A percentile compares a stretch with the other conserved stretches of the same genome.
These are phyloP conservation scores for Cossypha caffra DNA, from an alignment of 2,797 vertebrate genomes.

Conservation along the genomic window DNA sequence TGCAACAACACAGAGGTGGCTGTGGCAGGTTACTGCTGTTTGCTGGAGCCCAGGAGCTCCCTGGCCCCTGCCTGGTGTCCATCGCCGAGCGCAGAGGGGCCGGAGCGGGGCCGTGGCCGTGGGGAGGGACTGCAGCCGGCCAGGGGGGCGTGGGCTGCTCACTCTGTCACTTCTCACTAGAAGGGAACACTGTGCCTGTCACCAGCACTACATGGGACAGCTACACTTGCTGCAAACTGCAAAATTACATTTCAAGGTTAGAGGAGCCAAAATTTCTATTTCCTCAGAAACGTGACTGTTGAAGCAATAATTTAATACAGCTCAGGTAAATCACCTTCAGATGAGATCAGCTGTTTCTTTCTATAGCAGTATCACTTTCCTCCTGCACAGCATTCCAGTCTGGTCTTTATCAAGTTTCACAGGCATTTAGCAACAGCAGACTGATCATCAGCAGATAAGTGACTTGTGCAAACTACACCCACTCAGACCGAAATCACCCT, in stretches of 20 bases:
- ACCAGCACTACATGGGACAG: background rate
- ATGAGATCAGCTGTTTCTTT: background rate
- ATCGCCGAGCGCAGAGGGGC: background rate
- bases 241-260: constrained; percentile 25
- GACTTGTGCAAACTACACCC: background rate
- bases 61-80: background rate
- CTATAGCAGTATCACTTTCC: background rate
- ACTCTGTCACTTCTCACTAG: constrained; percentile 17
- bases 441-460: background rate
- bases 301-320: background rate
- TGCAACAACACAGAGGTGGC: background rate
- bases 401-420: background rate
- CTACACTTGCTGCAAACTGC: background rate
- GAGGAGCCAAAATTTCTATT: background rate
- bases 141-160: background rate
- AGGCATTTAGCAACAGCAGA: background rate
- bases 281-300: background rate
- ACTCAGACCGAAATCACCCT: background rate
- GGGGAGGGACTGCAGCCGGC: background rate
- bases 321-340: background rate
- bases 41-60: constrained; percentile 8
- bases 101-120: background rate
- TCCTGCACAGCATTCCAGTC: background rate
- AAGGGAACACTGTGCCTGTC: constrained; percentile 16
- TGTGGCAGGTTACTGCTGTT: background rate